These are phyloP conservation scores for Papilio xuthus DNA, from an alignment of 1,140 invertebrate species.

Conservation along the genomic window DNA sequence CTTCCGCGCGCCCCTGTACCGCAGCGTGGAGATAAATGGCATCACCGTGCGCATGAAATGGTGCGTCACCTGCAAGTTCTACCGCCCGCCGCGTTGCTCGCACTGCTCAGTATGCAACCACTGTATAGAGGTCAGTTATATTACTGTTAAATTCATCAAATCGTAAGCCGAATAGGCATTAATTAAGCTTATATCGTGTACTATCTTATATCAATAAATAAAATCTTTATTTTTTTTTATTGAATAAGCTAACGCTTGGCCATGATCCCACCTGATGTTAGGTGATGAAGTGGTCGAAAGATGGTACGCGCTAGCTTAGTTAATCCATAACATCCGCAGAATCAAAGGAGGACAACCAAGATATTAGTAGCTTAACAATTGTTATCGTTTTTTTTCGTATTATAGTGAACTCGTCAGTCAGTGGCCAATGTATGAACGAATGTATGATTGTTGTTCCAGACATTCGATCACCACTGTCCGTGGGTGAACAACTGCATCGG, in stretches of 20 bases:
- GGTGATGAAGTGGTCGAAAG: too few relatives aligned
- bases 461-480: constrained; percentile 99
- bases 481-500: constrained; percentile 99
- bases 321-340: too few relatives aligned
- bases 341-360: too few relatives aligned
- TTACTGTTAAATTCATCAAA: neutral
- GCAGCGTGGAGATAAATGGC: constrained; percentile 98
- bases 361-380: too few relatives aligned
- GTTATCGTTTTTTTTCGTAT: too few relatives aligned
- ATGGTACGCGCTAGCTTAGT: too few relatives aligned
- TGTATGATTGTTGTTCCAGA: constrained; percentile 86
- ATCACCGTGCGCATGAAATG: constrained; percentile 99
- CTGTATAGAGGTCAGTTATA: constrained; percentile 93
- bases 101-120: constrained; percentile 99
- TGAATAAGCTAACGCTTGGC: too few relatives aligned
- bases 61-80: constrained; percentile 99
- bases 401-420: neutral
- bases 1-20: constrained; percentile 97
- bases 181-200: too few relatives aligned
- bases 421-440: neutral
- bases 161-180: too few relatives aligned
- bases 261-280: too few relatives aligned
- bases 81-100: constrained; percentile 98
- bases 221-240: too few relatives aligned
- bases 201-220: too few relatives aligned